These are phyloP conservation scores for Astatoreochromis straeleni DNA, from an alignment of 2,113 vertebrate genomes.

Conservation along the genomic window DNA sequence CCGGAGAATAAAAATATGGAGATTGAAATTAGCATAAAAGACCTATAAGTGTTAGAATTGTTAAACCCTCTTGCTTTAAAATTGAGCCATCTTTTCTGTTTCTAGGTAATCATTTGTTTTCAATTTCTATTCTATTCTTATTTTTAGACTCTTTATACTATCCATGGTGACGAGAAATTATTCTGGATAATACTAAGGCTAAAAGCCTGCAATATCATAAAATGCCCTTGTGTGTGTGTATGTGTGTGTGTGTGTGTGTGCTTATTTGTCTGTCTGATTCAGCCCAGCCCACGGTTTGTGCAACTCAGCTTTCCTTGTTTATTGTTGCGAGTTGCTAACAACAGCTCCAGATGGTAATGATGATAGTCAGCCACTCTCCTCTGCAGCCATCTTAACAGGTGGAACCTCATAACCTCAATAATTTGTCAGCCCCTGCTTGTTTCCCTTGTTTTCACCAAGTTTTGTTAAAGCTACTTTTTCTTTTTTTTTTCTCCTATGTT, in stretches of 20 bases:
- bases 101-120: neutral
- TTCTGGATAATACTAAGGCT: neutral
- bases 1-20: neutral
- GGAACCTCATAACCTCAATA: constrained; percentile 32
- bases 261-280: constrained; percentile 48
- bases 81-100: neutral
- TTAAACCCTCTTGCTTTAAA: neutral
- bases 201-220: neutral
- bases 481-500: neutral
- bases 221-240: neutral
- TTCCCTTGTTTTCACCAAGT: constrained; percentile 26
- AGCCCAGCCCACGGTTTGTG: constrained; percentile 42
- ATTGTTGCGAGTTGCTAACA: constrained; percentile 63
- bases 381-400: constrained; percentile 51
- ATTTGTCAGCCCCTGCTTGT: constrained; percentile 32
- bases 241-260: neutral
- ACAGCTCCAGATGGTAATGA: constrained; percentile 61
- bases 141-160: neutral
- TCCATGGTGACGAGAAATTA: neutral
- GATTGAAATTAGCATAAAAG: neutral
- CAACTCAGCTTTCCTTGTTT: constrained; percentile 39
- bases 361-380: constrained; percentile 28
- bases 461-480: neutral
- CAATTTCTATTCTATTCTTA: neutral
- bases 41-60: neutral